Conservation (phyloP, 1,140 invertebrate species). For the Armadillidium nasatum region DNA sequence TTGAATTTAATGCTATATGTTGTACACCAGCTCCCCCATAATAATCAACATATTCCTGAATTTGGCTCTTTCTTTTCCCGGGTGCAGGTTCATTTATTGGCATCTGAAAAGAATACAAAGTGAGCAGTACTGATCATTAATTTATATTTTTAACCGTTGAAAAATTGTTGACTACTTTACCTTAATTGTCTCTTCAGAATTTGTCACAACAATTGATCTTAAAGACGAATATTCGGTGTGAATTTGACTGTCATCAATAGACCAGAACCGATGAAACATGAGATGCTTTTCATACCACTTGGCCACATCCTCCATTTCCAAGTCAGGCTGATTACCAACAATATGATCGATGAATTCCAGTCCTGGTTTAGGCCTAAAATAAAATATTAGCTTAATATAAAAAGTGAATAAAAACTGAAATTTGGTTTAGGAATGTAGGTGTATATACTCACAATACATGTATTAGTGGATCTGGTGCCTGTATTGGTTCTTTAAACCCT, state of each 20-base stretch:
- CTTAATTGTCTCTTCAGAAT: slow-evolving; percentile 97
- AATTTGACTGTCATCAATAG: slow-evolving; percentile 95
- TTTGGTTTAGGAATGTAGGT: not conserved
- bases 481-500: slow-evolving; percentile 61
- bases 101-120: slow-evolving; percentile 55
- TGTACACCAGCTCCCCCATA: slow-evolving; percentile 96
- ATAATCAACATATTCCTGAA: slow-evolving; percentile 97
- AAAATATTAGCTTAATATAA: slow-evolving; percentile 50
- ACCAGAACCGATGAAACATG: too few relatives aligned
- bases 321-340: slow-evolving; percentile 94
- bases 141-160: slow-evolving; percentile 1
- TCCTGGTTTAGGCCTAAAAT: slow-evolving; percentile 48
- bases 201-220: too few relatives aligned
- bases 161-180: too few relatives aligned
- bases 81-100: slow-evolving; percentile 96
- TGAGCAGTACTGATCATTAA: slow-evolving; percentile 19
- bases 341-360: slow-evolving; percentile 94
- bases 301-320: too few relatives aligned
- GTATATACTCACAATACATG: slow-evolving; percentile 55
- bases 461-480: slow-evolving; percentile 58
- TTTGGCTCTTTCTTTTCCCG: slow-evolving; percentile 95
- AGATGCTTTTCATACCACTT: too few relatives aligned
- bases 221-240: too few relatives aligned
- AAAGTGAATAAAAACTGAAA: not conserved
- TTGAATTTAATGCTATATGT: slow-evolving; percentile 93